Evolutionary conservation across 2,888 invertebrate genomes (phyloP), one percentile per base, ranked within the genome.

Genomic region (Eupeodes luniger): DNA sequence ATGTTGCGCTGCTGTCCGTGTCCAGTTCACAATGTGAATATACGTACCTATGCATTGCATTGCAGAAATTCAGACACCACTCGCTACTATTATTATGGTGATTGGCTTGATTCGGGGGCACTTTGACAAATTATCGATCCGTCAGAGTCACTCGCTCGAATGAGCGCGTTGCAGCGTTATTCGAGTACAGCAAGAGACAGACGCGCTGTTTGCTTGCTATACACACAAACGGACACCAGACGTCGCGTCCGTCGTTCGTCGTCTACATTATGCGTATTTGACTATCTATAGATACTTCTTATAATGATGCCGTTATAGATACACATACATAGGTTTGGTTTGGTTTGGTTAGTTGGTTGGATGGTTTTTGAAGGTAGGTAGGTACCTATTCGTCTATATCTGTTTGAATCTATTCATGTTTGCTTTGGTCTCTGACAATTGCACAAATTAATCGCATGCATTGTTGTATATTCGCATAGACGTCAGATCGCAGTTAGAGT

Each of bases 81-180:
- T 44, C 77, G 84, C 84, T 81, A 76, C 84, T 81, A 80, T 83
- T 83, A 83, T 87, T 84, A 77, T 83, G 84, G 77, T 83, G 84
- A 87, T 87, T 87, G 87, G 76, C 66, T 87, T 80, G 83, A 83
- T 84, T 87, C 84, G 84, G 83, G 87, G 83, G 87, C 84, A 87
- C 87, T 87, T 87, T 84, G 87, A 87, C 87, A 87, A 87, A 87
- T 87, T 87, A 87, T 87, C 87, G 87, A 87, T 87, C 84, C 59
- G 72, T 72, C 44, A 76, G 66, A 84, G 80, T 76, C 79, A 69
- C 49, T 79, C 82, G 82, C 77, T 69, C 62, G 78, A 80, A 83
- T 66, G 72, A 80, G 75, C 67, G 53, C 40, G 47, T 66, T 49
- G 36, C 67, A 49, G 47, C 11, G 59, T 57, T 66, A 9, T 40